Conservation (phyloP, 2,888 invertebrate species). For the Macropis europaea region DNA sequence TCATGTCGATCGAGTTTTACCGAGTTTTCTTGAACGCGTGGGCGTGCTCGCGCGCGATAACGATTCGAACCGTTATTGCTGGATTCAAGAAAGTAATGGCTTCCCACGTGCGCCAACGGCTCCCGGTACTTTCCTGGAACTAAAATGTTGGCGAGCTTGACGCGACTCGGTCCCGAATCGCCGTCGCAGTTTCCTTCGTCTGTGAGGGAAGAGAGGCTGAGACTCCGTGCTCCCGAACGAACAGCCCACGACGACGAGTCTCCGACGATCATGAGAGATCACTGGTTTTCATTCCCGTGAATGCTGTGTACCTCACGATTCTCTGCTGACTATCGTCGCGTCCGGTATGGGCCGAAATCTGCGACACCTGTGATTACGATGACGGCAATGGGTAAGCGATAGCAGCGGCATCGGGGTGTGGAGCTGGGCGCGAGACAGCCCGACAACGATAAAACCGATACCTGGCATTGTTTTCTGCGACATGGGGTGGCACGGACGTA, state of each 20-base stretch:
- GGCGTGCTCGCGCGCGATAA: neutral
- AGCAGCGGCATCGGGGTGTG: too few species aligned
- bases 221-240: conserved; percentile 74
- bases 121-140: conserved; percentile 8
- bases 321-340: conserved; percentile 74
- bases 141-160: conserved; percentile 30
- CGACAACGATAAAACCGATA: conserved; percentile 34
- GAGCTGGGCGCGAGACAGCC: too few species aligned
- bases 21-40: neutral
- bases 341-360: conserved; percentile 78
- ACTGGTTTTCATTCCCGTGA: conserved; percentile 58
- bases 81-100: neutral
- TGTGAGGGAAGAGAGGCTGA: conserved; percentile 67
- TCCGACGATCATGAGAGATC: conserved; percentile 66
- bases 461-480: conserved; percentile 78
- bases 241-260: conserved; percentile 62
- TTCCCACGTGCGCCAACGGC: neutral
- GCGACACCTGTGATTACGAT: conserved; percentile 70
- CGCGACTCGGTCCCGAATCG: conserved; percentile 18
- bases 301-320: conserved; percentile 76
- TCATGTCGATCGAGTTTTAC: neutral
- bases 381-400: neutral
- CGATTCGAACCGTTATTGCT: neutral
- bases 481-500: conserved; percentile 74
- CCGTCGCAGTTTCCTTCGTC: conserved; percentile 64